These are phyloP conservation scores for Eurytoma adleriae DNA, from an alignment of 2,888 invertebrate genomes.

Conservation along the genomic window DNA sequence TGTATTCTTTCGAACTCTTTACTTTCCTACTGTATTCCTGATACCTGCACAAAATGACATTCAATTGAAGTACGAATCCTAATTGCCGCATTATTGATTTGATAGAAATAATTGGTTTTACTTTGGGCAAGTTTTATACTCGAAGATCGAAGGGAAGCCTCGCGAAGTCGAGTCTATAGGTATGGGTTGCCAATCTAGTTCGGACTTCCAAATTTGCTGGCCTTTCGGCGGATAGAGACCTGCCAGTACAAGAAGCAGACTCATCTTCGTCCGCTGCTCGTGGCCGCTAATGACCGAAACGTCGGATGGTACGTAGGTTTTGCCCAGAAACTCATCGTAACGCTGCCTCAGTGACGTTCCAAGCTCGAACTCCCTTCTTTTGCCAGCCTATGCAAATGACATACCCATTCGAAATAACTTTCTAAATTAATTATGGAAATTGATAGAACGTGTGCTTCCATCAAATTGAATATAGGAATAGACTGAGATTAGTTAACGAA, in stretches of 20 bases:
- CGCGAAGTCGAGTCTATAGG: not conserved
- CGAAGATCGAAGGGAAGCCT: not conserved
- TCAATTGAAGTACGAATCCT: not conserved
- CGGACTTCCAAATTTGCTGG: not conserved
- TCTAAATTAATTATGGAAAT: no score
- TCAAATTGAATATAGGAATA: not conserved
- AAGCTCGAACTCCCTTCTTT: not conserved
- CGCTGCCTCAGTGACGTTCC: conserved; percentile 77
- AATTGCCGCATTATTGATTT: not conserved
- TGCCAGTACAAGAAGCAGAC: conserved; percentile 82
- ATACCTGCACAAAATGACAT: not conserved
- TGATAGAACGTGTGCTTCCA: no score
- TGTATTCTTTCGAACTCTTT: not conserved
- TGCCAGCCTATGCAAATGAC: not conserved
- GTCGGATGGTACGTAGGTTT: not conserved
- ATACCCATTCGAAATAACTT: no score
- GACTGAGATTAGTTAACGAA: no score
- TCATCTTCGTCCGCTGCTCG: conserved; percentile 84
- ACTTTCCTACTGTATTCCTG: not conserved
- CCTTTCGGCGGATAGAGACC: conserved; percentile 82
- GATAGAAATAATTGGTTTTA: not conserved
- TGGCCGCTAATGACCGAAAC: conserved; percentile 62
- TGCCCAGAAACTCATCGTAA: conserved; percentile 78
- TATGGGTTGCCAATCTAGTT: not conserved
- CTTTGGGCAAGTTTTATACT: not conserved